These are phyloP conservation scores for Pandemis corylana DNA, from an alignment of 2,888 invertebrate genomes.

Conservation along the genomic window DNA sequence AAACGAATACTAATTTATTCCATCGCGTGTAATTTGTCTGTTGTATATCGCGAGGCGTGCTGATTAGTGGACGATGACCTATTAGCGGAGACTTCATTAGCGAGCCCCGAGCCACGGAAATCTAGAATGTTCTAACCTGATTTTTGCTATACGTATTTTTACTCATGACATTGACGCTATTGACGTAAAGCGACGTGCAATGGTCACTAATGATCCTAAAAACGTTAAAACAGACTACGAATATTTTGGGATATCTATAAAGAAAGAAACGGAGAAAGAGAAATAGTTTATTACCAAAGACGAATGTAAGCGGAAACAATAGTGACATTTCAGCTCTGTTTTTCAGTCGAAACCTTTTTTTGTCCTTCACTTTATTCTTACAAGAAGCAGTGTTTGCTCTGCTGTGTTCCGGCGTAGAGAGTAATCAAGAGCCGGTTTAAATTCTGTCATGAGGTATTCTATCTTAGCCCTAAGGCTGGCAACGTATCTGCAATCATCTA, in stretches of 20 bases:
- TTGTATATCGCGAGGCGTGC: constrained; percentile 15
- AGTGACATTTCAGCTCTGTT: no score
- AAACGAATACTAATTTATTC: constrained; percentile 3
- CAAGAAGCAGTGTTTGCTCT: no score
- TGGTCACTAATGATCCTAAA: neutral
- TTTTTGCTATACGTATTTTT: constrained; percentile 11
- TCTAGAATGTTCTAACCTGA: constrained; percentile 24
- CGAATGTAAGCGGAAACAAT: no score
- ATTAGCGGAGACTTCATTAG: constrained; percentile 28
- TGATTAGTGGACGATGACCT: constrained; percentile 30
- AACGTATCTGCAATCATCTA: no score
- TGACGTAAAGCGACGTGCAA: neutral
- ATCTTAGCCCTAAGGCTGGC: no score
- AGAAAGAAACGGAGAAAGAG: no score
- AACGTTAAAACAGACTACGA: neutral
- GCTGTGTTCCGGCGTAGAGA: no score
- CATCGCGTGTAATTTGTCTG: constrained; percentile 25
- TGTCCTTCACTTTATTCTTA: no score
- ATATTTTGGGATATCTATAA: neutral
- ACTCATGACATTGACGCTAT: neutral
- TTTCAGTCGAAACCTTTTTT: no score
- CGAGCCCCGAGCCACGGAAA: constrained; percentile 14
- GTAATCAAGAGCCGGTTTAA: no score
- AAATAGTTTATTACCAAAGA: no score
- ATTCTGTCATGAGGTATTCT: no score